Evolutionary conservation across 2,797 vertebrate genomes (phyloP).

Genomic region (Anguilla marmorata): DNA sequence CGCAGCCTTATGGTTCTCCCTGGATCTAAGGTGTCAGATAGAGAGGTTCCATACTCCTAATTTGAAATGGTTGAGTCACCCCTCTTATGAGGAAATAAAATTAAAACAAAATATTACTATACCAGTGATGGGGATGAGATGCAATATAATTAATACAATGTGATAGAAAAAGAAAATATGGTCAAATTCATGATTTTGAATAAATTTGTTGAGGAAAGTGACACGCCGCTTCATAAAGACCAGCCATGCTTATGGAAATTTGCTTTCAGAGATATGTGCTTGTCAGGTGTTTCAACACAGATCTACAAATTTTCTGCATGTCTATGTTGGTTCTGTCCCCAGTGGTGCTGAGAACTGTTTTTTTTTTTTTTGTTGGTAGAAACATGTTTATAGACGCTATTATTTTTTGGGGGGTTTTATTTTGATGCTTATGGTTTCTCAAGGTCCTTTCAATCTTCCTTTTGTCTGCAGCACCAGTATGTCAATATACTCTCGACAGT

Average conservation of each 20-base stretch:
- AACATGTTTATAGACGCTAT: not conserved
- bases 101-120: not conserved
- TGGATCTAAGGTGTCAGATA: conserved; percentile 15
- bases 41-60: not conserved
- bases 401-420: not conserved
- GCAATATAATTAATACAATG: not conserved
- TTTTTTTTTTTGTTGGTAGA: not conserved
- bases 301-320: not conserved
- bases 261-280: not conserved
- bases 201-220: not conserved
- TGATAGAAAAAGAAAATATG: not conserved
- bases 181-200: not conserved
- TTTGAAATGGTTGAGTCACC: not conserved
- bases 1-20: not conserved
- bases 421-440: not conserved
- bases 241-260: not conserved
- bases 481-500: not conserved
- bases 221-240: not conserved
- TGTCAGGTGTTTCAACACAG: not conserved
- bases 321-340: not conserved
- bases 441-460: not conserved
- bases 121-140: not conserved
- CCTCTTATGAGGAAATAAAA: not conserved
- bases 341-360: not conserved
- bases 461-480: not conserved